Percentiles rank a stretch among this genome's conserved stretches.
phyloP scores from a whole-genome alignment of 35 echinoderm and acorn worm genomes.

The Lytechinus pictus region DNA sequence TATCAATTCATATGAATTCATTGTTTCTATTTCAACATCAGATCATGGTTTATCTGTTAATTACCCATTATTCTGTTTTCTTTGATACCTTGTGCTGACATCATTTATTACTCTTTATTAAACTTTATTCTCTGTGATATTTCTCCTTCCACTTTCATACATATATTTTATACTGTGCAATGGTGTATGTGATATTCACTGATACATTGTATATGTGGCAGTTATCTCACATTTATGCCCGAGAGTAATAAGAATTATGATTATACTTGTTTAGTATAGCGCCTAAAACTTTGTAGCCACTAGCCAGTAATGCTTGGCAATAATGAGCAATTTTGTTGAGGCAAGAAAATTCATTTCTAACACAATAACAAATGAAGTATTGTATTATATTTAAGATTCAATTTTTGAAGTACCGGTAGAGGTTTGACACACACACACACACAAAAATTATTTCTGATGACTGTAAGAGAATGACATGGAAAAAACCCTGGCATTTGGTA shows the following conservation, averaged over 20 bases:
- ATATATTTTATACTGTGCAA: conserved; percentile 20
- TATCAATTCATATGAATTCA: background rate
- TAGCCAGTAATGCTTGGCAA: too few relatives aligned
- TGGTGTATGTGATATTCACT: background rate
- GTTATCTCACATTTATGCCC: background rate
- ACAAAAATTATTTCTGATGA: too few relatives aligned
- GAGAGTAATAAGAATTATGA: background rate
- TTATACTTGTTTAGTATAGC: too few relatives aligned
- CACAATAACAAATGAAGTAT: background rate
- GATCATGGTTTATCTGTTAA: background rate
- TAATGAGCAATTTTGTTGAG: background rate
- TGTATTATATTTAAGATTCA: background rate
- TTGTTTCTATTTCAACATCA: background rate
- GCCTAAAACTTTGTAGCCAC: too few relatives aligned
- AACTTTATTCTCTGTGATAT: background rate
- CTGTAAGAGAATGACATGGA: too few relatives aligned
- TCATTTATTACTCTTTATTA: background rate
- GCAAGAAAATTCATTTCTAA: background rate
- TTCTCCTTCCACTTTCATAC: background rate
- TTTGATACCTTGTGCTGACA: background rate
- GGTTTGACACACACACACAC: too few relatives aligned
- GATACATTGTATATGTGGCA: background rate
- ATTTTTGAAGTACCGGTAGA: too few relatives aligned
- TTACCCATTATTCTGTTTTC: background rate
- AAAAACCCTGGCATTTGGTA: too few relatives aligned